Base-by-base conservation (phyloP, 2,888 invertebrate genomes). In the Phaedon cochleariae region DNA sequence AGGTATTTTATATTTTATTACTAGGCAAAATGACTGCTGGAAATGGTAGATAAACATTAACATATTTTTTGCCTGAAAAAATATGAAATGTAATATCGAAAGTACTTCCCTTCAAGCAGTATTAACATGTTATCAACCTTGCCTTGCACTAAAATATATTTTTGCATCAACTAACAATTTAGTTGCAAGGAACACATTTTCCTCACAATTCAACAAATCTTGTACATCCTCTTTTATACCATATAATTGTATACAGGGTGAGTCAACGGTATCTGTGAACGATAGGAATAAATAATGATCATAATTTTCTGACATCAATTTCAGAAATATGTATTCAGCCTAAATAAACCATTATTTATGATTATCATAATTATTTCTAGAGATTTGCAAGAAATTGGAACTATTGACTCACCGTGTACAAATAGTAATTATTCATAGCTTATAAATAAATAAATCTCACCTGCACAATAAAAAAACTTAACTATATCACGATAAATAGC, bases 401-500 rank as follows among this genome's bases (percentile, higher is more conserved):
- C n/a, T n/a, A n/a, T 41, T 6, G 15, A 41, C 12, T 41, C 41
- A 12, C 41, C 41, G 15, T 15, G 6, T 41, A 15, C 1, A 15
- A 10, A 15, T 41, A 57, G 48, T 68, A 49, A 46, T 21, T 64
- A 59, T 51, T 67, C 37, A 52, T 49, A 54, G 52, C 65, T 65
- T 67, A 65, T 62, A 66, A 70, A 72, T 70, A 67, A 69, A 67
- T 64, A 65, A 29, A 31, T 57, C 45, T 46, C 15, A 65, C 49
- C 72, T 73, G 73, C 71, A 73, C 69, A 75, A 72, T 76, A 73
- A 73, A 74, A n/a, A 75, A 76, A 76, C 74, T 73, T 76, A 76
- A 73, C 72, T 74, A 72, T 67, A 65, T 64, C 64, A 76, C 76
- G 76, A 77, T 71, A 75, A 76, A 77, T 72, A 73, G 74, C 70